Base-by-base conservation (phyloP, 2,888 invertebrate species). In the Digitonthophagus gazella region DNA sequence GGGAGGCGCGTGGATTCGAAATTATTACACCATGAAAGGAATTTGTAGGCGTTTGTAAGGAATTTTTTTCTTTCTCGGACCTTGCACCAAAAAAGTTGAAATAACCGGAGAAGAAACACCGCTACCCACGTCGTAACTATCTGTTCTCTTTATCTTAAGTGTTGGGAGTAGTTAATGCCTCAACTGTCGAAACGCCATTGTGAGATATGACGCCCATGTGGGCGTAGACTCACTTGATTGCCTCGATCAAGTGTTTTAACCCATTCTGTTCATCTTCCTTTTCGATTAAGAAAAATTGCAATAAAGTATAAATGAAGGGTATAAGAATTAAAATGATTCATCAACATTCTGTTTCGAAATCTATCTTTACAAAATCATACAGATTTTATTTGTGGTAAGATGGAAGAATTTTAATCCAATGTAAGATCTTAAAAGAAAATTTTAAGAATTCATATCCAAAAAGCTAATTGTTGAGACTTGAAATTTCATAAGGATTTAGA, bases 121-220 rank as follows among this genome's bases (percentile, higher is more conserved):
- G 61, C 6, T 61, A 20, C 61, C 61, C 61, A 61, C 22, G 6
- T 58, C 18, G 58, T 16, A 61, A 61, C 20, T 61, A 61, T 61
- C 61, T 61, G 61, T 18, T 20, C 61, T 18, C 14, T 61, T 61
- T 61, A 61, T 61, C 61, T 61, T 19, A 61, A 61, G 61, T 61
- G 61, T 58, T 58, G 16, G 18, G 58, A 16, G 16, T 20, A n/a
- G 61, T 20, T 61, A 61, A 61, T 61, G 61, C 61, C 61, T 44
- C 61, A 20, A 61, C 61, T 61, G 61, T 61, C 61, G 61, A 61
- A 61, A 61, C 28, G 28, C 28, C 28, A 44, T 8, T 61, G 61
- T 61, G 20, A 18, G 20, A 61, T 19, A 61, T 20, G 61, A 20
- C 57, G 57, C 57, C 15, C 61, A 8, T 11, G 28, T 44, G 28